phyloP scores from a whole-genome alignment of 30 jellyfish, hydroid and myxozoan genomes.

The Hydractinia symbiolongicarpus region DNA sequence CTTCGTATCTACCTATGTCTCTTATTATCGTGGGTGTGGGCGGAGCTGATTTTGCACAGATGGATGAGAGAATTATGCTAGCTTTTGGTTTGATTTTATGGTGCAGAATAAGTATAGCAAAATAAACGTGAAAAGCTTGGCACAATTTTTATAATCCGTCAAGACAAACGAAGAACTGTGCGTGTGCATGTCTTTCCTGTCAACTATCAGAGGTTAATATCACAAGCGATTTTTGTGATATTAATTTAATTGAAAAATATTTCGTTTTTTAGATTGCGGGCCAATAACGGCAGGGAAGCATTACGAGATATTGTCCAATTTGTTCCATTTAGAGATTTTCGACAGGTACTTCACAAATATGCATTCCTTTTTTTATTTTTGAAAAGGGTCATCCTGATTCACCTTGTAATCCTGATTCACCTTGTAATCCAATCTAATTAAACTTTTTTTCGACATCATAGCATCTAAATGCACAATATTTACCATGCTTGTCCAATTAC shows the following conservation, averaged over 20 bases:
- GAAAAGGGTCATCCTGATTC: background rate
- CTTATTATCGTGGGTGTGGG: slow-evolving; percentile 93
- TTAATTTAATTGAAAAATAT: background rate
- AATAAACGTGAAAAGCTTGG: too few relatives aligned
- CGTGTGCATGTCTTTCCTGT: too few relatives aligned
- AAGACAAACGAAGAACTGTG: too few relatives aligned
- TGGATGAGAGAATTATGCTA: slow-evolving; percentile 31
- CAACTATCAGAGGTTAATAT: too few relatives aligned
- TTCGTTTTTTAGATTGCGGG: slow-evolving; percentile 34
- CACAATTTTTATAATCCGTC: too few relatives aligned
- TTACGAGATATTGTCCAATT: slow-evolving; percentile 88
- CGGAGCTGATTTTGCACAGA: slow-evolving; percentile 61
- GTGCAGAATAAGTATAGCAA: too few relatives aligned
- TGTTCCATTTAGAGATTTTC: slow-evolving; percentile 77
- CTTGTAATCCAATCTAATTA: background rate
- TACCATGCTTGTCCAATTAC: too few relatives aligned
- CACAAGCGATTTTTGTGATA: too few relatives aligned
- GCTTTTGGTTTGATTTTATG: background rate
- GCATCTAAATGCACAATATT: background rate
- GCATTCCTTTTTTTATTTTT: background rate
- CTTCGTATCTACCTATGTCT: slow-evolving; percentile 79
- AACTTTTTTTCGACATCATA: background rate
- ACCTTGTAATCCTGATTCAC: background rate
- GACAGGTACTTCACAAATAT: slow-evolving; percentile 32
- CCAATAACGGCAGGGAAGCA: slow-evolving; percentile 53